Conservation (phyloP, 2,888 invertebrate species). For the Scelioninae gen. 2 region DNA sequence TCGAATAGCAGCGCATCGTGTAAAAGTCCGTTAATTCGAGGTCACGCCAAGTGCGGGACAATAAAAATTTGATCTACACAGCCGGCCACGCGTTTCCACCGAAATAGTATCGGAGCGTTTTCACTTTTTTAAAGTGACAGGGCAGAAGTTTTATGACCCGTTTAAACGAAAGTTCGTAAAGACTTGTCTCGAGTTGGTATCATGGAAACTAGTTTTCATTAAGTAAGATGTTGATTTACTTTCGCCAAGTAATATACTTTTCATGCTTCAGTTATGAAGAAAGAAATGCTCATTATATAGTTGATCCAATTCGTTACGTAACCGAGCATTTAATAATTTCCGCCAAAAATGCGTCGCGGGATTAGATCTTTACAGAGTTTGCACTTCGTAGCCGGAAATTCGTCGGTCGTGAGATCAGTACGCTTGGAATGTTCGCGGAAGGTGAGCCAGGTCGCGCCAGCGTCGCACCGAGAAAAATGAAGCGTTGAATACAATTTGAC, state of each 20-base stretch:
- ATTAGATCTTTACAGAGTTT: slow-evolving; percentile 27
- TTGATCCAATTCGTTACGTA: slow-evolving; percentile 45
- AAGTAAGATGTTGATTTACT: slow-evolving; percentile 59
- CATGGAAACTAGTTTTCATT: slow-evolving; percentile 59
- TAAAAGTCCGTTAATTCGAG: no score
- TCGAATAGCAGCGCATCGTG: no score
- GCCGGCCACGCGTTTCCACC: slow-evolving; percentile 14
- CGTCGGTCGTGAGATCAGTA: no score
- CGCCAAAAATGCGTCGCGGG: slow-evolving; percentile 27
- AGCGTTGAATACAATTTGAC: no score
- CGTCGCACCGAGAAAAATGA: no score
- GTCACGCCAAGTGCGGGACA: no score
- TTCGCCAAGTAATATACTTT: slow-evolving; percentile 60
- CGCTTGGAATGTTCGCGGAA: no score
- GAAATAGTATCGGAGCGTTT: slow-evolving; percentile 34
- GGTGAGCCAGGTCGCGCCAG: no score
- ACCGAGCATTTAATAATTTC: slow-evolving; percentile 41
- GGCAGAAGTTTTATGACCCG: slow-evolving; percentile 52
- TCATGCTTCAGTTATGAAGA: slow-evolving; percentile 59
- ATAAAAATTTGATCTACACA: slow-evolving; percentile 2
- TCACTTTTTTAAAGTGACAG: slow-evolving; percentile 48
- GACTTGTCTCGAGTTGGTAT: slow-evolving; percentile 52
- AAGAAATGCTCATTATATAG: slow-evolving; percentile 55
- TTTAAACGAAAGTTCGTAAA: slow-evolving; percentile 54
- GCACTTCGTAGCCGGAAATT: slow-evolving; percentile 3